Base-by-base conservation (phyloP, 2,888 invertebrate species). In the Andrena haemorrhoa region DNA sequence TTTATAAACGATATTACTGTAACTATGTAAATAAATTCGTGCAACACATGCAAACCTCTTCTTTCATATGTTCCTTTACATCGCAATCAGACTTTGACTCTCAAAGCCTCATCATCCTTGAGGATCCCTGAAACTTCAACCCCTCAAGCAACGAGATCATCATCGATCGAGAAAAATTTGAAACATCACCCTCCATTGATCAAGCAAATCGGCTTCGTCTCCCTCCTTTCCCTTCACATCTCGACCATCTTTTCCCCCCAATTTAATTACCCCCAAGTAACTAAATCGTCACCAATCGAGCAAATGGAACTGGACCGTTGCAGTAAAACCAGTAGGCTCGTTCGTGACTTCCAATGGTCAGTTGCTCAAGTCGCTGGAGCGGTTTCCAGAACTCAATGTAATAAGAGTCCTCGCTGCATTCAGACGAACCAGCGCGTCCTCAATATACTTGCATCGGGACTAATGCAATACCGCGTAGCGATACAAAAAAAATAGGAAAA, bases 401-500 rank as follows among this genome's bases (percentile, higher is more conserved):
- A 84, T 85, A 82, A 85, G 86, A 87, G 79, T 79, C 86, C 77
- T 88, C 80, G 81, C 77, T 87, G 85, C 76, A 83, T 85, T 70
- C 68, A 75, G 72, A 82, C 79, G 71, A 73, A 75, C 78, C 58
- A 70, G 58, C 61, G 56, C 83, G 90, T 88, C 85, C 88, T 87
- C 88, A 83, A 88, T 89, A 84, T 63, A 69, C 77, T 80, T 71
- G 85, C 84, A 91, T 90, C 87, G 91, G 84, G 90, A 90, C 84
- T 89, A 91, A 92, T 91, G 90, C 81, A 83, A 92, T 90, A 89
- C 91, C 75, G 58, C 68, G 33, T 31, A 8, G 26, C 73, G 75
- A 75, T 61, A 78, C 70, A 53, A 82, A 74, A 83, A 76, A 81
- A 82, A n/a, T n/a, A 23, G 29, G 23, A 49, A 31, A 16, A 23